A percentile compares a stretch with the other conserved stretches of the same genome.
phyloP scores from a whole-genome alignment of 2,113 vertebrate genomes.

The Equus przewalskii region DNA sequence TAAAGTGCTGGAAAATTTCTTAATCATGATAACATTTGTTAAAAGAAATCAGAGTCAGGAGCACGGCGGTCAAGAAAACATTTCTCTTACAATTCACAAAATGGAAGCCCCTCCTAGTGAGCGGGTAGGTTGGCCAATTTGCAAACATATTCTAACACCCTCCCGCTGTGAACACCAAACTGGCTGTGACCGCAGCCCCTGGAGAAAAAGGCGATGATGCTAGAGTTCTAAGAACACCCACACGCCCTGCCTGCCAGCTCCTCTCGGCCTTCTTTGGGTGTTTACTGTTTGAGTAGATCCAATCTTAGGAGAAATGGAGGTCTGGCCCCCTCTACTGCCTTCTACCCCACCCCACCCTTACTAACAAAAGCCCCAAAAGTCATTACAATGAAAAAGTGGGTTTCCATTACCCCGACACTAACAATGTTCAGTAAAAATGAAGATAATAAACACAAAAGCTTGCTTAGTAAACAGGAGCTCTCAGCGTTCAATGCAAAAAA shows the following conservation, averaged over 20 bases:
- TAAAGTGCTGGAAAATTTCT: conserved; percentile 80
- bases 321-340: neutral
- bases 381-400: conserved; percentile 76
- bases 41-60: conserved; percentile 67
- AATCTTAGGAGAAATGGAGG: conserved; percentile 41
- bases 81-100: conserved; percentile 36
- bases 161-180: conserved; percentile 27
- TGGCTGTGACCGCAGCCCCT: neutral
- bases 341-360: conserved; percentile 51
- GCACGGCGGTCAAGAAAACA: neutral
- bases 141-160: conserved; percentile 26
- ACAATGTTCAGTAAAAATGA: conserved; percentile 83
- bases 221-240: neutral
- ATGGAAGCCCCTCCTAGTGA: neutral
- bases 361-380: conserved; percentile 79
- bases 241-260: neutral
- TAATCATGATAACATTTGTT: conserved; percentile 69
- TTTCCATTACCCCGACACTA: conserved; percentile 78
- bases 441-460: conserved; percentile 83
- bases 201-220: neutral
- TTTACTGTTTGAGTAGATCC: conserved; percentile 1
- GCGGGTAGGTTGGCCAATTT: neutral
- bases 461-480: conserved; percentile 82
- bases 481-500: conserved; percentile 78
- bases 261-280: neutral